A percentile compares a stretch with the other conserved stretches of the same genome.
These are phyloP conservation scores for Cacoxenus indagator DNA, from an alignment of 2,888 invertebrate species.

Conservation along the genomic window DNA sequence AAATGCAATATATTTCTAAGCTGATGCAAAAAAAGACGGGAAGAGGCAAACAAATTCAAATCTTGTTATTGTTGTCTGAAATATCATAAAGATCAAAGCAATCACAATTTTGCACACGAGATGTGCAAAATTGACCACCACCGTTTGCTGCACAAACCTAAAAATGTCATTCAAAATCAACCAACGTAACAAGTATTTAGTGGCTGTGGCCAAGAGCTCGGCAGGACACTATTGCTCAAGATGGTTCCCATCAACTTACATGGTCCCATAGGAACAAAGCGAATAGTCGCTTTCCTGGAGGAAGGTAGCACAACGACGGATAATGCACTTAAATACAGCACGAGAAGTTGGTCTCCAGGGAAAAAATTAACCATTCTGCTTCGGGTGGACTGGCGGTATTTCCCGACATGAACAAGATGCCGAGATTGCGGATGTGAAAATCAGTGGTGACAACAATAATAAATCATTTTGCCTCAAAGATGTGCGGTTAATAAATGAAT, in stretches of 20 bases:
- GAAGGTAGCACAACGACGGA: conserved; percentile 20
- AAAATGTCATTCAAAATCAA: neutral
- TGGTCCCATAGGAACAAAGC: conserved; percentile 16
- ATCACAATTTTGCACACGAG: too few species aligned
- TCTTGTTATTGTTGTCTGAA: conserved; percentile 1
- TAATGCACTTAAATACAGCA: conserved; percentile 13
- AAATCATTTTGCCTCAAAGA: neutral
- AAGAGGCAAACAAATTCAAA: neutral
- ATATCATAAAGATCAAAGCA: conserved; percentile 18
- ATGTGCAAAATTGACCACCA: conserved; percentile 21
- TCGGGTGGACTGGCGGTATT: conserved; percentile 22
- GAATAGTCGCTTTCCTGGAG: conserved; percentile 9
- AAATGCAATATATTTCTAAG: conserved; percentile 10
- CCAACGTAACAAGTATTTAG: neutral
- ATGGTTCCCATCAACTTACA: conserved; percentile 11
- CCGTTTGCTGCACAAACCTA: conserved; percentile 1
- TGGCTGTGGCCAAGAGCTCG: conserved; percentile 5
- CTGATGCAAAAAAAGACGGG: conserved; percentile 8
- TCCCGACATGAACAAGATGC: conserved; percentile 22
- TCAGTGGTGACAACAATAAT: conserved; percentile 14
- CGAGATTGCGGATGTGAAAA: neutral
- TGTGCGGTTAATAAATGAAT: neutral
- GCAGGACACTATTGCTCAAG: conserved; percentile 10
- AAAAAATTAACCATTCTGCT: conserved; percentile 19
- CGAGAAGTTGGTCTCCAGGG: neutral